Evolutionary conservation across 2,113 vertebrate species (phyloP), one percentile per base, ranked within the genome.

Genomic region (Oreocharis arfaki): DNA sequence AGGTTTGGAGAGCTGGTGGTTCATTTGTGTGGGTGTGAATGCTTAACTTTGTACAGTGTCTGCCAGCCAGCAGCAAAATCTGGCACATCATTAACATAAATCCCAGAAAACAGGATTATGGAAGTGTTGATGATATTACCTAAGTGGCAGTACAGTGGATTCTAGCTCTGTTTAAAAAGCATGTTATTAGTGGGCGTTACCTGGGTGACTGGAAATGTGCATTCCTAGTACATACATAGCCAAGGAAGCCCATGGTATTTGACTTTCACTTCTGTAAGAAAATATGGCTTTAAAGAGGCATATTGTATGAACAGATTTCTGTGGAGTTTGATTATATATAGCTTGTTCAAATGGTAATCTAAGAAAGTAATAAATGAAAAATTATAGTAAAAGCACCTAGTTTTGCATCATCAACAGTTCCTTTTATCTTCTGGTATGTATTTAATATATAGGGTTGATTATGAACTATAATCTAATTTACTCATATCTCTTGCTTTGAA

Each of bases 31-130:
- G 93, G 20, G 10, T 65, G 16, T 55, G 33, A 68, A 20, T 37
- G 57, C 35, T 50, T 67, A 33, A 75, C 22, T 68, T 28, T 13
- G 68, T 69, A 24, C 16, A n/a, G 30, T 42, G 23, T 37, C 13
- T 96, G 80, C 90, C 83, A 83, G n/a, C 44, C 87, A 79, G 92
- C 87, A 95, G 84, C 55, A 71, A 82, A 91, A 71, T 78, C 70
- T 94, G 95, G 21, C 37, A 87, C 74, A 53, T 87, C 89, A 89
- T 96, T 92, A 91, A 91, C 95, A 85, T 87, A 95, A 88, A 46
- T 49, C 74, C 74, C 90, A 95, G 95, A 89, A 97, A 97, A 97
- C 35, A 16, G 50, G 87, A 91, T 96, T 97, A 88, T 79, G 91
- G 57, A 94, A 65, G 71, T 89, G 92, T 74, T 96, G 92, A 91